Evolutionary conservation across 2,888 invertebrate species (phyloP), one percentile per base, ranked within the genome.

Genomic region (Cotesia congregata): DNA sequence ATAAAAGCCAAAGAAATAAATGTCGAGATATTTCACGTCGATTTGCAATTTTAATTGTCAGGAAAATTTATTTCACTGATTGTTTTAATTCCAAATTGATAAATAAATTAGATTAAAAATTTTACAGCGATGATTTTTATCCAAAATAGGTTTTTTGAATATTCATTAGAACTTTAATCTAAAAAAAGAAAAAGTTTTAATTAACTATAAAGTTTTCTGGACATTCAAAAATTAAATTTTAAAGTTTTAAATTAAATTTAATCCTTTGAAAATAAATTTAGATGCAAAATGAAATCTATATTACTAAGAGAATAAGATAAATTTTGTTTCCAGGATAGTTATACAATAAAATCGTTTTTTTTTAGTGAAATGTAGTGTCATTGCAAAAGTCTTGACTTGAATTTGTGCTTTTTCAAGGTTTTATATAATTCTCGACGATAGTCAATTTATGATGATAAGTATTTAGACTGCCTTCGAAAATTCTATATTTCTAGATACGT

Each of bases 201-300:
- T 30, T 30, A 30, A 30, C 30, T 30, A 1, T 1, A 30, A 30
- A 30, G 3, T 30, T 9, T 50, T 3, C 12, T 50, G 50, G 9
- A 30, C 12, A 12, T 50, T 12, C 50, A 50, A 50, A 50, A 50
- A 50, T 50, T 50, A 50, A 50, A 50, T 50, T 50, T 50, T 12
- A 50, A 7, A 50, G 12, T 50, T 50, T 50, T 50, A 12, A 50
- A 50, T 1, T 50, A 6, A 50, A 50, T 50, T 30, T 30, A 30
- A 30, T 30, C 30, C 30, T 30, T 30, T 30, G 30, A 30, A 30
- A 30, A 30, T 30, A 30, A 30, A 30, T 30, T 30, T 73, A 38
- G 77, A 67, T 70, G 40, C 62, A 40, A 50, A 61, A 64, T 69
- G 67, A 30, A 30, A 30, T 30, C 30, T 30, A 30, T 0, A 30